A percentile compares a stretch with the other conserved stretches of the same genome.
These are phyloP conservation scores for Anadara kagoshimensis DNA, from an alignment of 1,140 invertebrate species.

Conservation along the genomic window DNA sequence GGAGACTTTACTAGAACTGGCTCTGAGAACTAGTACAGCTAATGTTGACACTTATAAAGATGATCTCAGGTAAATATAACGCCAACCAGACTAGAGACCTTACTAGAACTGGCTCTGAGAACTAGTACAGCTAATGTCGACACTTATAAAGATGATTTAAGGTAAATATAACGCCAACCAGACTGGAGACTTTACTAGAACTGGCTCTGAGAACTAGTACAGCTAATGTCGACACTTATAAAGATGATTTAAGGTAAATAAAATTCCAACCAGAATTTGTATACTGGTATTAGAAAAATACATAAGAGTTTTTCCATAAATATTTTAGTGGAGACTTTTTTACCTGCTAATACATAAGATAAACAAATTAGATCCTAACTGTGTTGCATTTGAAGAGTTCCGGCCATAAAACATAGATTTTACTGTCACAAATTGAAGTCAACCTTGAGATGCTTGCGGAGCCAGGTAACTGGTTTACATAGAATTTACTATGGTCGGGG, in stretches of 20 bases:
- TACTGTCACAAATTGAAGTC: no score
- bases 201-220: slow-evolving; percentile 89
- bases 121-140: slow-evolving; percentile 88
- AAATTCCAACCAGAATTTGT: slow-evolving; percentile 86
- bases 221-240: slow-evolving; percentile 92
- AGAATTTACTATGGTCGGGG: no score
- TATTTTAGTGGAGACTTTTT: no score
- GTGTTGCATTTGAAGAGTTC: no score
- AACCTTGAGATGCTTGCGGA: no score
- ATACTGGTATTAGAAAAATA: no score
- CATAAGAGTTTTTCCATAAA: no score
- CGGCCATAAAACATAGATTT: no score
- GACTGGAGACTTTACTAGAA: slow-evolving; percentile 86
- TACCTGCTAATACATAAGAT: no score
- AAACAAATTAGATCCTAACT: no score
- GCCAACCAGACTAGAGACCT: slow-evolving; percentile 78
- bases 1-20: slow-evolving; percentile 89
- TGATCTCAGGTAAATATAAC: slow-evolving; percentile 81
- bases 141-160: slow-evolving; percentile 86
- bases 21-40: slow-evolving; percentile 88
- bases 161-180: slow-evolving; percentile 79
- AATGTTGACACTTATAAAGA: slow-evolving; percentile 90
- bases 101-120: slow-evolving; percentile 89
- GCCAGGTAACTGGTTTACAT: no score
- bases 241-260: slow-evolving; percentile 78